A percentile compares a stretch with the other conserved stretches of the same genome.
phyloP scores from a whole-genome alignment of 2,797 vertebrate species.

The Enteromius argenteus region DNA sequence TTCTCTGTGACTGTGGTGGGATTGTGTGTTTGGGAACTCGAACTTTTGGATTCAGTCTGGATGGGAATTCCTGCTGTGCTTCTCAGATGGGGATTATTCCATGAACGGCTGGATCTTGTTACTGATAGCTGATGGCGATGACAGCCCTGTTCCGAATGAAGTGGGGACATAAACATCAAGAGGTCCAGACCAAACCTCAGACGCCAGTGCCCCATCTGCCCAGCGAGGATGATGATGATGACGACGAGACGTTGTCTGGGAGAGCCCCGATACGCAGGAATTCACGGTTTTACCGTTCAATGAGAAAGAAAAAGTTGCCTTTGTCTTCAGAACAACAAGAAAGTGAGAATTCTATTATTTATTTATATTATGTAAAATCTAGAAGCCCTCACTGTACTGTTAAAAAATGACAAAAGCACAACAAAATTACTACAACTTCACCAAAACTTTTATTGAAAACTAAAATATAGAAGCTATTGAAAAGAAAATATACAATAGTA shows the following conservation, averaged over 20 bases:
- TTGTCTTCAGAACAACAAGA: constrained; percentile 59
- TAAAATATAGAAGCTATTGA: not conserved
- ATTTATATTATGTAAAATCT: not conserved
- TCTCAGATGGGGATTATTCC: constrained; percentile 47
- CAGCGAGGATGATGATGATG: constrained; percentile 62
- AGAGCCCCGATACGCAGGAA: constrained; percentile 71
- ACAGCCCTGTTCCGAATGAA: constrained; percentile 73
- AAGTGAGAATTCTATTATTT: constrained; percentile 62
- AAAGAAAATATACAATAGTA: not conserved
- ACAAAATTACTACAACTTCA: not conserved
- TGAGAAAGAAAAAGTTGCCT: constrained; percentile 75
- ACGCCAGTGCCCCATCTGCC: constrained; percentile 20
- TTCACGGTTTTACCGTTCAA: constrained; percentile 78
- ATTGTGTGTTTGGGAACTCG: constrained; percentile 11
- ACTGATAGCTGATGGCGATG: constrained; percentile 58
- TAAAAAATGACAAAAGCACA: not conserved
- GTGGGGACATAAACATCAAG: constrained; percentile 71
- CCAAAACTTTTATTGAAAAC: not conserved
- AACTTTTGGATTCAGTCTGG: not conserved
- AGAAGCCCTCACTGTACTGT: not conserved
- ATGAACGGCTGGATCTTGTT: not conserved
- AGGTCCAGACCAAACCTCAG: constrained; percentile 30
- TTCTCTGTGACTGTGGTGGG: constrained; percentile 29
- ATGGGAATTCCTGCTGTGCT: constrained; percentile 26
- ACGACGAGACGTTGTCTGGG: constrained; percentile 68